Evolutionary conservation across 2,797 vertebrate species (phyloP).

Genomic region (Fistularia tabacaria): DNA sequence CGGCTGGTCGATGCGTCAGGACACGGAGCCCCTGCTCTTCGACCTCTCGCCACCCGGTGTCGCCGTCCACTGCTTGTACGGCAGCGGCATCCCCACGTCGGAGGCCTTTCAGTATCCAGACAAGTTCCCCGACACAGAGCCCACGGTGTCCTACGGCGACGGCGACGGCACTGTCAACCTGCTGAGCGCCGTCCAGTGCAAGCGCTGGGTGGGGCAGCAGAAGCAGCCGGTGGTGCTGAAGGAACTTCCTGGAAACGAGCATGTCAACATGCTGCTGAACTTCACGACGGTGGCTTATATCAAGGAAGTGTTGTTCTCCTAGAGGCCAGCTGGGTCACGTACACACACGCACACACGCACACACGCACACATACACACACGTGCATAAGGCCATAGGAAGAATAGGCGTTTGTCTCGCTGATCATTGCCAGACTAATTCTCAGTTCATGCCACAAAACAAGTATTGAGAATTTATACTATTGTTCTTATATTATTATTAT

Average conservation of each 20-base stretch:
- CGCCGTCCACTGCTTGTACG: constrained; percentile 87
- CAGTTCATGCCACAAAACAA: too few species aligned
- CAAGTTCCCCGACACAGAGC: constrained; percentile 88
- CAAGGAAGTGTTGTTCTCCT: constrained; percentile 80
- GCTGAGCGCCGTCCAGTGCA: constrained; percentile 83
- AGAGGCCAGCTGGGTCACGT: constrained; percentile 41
- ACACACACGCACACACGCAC: not conserved
- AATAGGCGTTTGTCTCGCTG: too few species aligned
- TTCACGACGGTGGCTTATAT: constrained; percentile 86
- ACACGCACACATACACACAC: not conserved
- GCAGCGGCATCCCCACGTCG: constrained; percentile 81
- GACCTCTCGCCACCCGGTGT: constrained; percentile 80
- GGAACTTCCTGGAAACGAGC: constrained; percentile 85
- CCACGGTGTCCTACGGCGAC: constrained; percentile 74
- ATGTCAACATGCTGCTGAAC: constrained; percentile 88
- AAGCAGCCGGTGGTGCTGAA: constrained; percentile 77
- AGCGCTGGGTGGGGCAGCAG: constrained; percentile 79
- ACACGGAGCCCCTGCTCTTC: constrained; percentile 83
- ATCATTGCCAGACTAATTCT: too few species aligned
- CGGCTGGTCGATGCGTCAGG: constrained; percentile 90
- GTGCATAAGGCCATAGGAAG: too few species aligned
- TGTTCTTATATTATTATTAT: too few species aligned
- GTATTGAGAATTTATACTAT: too few species aligned
- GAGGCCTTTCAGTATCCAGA: constrained; percentile 83
- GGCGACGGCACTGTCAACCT: constrained; percentile 96